These are phyloP conservation scores for Pegea sp. DNA, from an alignment of 23 tunicate genomes.

Conservation along the genomic window DNA sequence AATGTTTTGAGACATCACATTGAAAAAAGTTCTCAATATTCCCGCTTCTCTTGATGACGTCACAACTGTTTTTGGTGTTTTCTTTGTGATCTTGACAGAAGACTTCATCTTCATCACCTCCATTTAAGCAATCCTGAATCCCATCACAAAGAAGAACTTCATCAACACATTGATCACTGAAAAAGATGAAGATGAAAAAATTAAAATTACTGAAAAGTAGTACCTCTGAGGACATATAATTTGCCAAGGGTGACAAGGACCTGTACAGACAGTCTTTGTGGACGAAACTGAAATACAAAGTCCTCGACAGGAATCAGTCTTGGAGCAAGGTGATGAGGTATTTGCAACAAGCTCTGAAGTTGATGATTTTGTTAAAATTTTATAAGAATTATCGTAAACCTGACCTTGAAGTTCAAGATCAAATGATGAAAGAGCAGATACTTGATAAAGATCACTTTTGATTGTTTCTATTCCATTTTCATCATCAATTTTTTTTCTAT, in stretches of 20 bases:
- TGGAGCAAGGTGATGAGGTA: neutral
- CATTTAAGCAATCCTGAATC: slow-evolving; percentile 35
- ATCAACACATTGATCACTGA: slow-evolving; percentile 26
- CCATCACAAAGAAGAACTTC: slow-evolving; percentile 38
- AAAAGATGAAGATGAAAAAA: neutral
- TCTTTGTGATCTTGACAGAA: slow-evolving; percentile 3
- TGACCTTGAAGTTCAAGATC: neutral
- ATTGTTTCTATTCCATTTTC: too few species aligned
- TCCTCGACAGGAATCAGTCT: neutral
- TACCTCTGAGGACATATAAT: neutral
- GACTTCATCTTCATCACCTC: slow-evolving; percentile 52
- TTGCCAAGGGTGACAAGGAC: neutral
- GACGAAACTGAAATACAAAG: neutral
- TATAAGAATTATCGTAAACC: too few species aligned
- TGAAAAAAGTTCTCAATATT: slow-evolving; percentile 3
- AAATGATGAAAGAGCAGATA: too few species aligned
- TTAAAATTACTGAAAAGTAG: neutral
- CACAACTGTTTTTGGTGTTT: neutral
- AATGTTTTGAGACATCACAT: slow-evolving; percentile 11
- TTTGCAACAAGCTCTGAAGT: neutral
- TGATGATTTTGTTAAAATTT: neutral
- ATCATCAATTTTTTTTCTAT: too few species aligned
- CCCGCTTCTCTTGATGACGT: neutral
- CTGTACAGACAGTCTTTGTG: neutral
- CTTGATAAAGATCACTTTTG: too few species aligned